Evolutionary conservation across 2,888 invertebrate species (phyloP).

Genomic region (Stegophylla sp.): DNA sequence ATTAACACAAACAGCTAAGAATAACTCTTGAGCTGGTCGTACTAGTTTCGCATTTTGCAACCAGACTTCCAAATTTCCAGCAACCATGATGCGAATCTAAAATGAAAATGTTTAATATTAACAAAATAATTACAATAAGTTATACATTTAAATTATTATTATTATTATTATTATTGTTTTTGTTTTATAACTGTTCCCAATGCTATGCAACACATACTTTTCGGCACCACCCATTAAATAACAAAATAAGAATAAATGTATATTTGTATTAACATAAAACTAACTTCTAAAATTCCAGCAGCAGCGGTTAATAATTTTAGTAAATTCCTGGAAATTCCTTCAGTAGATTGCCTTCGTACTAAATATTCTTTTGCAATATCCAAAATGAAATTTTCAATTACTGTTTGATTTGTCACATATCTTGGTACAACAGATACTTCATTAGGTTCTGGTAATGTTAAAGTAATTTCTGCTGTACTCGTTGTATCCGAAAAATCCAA

Average conservation of each 20-base stretch:
- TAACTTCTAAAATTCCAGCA: conserved; percentile 83
- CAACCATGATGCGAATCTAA: conserved; percentile 77
- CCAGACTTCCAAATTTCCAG: conserved; percentile 88
- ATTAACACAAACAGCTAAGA: conserved; percentile 90
- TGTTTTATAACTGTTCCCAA: too few species aligned
- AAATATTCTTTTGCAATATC: conserved; percentile 89
- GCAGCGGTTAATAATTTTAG: conserved; percentile 83
- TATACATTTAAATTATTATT: not conserved
- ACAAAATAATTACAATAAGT: too few species aligned
- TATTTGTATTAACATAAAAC: conserved; percentile 1
- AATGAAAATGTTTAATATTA: too few species aligned
- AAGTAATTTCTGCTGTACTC: conserved; percentile 10
- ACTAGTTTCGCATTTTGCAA: conserved; percentile 93
- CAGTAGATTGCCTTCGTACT: conserved; percentile 82
- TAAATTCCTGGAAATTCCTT: conserved; percentile 87
- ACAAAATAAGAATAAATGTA: not conserved
- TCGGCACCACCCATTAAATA: too few species aligned
- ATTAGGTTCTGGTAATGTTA: conserved; percentile 19
- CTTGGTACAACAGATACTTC: conserved; percentile 60
- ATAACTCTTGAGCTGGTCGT: conserved; percentile 87
- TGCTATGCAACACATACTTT: too few species aligned
- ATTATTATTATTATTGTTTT: too few species aligned
- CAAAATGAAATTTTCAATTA: conserved; percentile 80
- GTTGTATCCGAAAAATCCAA: conserved; percentile 51
- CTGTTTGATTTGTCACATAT: conserved; percentile 67